Evolutionary conservation across 2,888 invertebrate species (phyloP).

Genomic region (Tyria jacobaeae): DNA sequence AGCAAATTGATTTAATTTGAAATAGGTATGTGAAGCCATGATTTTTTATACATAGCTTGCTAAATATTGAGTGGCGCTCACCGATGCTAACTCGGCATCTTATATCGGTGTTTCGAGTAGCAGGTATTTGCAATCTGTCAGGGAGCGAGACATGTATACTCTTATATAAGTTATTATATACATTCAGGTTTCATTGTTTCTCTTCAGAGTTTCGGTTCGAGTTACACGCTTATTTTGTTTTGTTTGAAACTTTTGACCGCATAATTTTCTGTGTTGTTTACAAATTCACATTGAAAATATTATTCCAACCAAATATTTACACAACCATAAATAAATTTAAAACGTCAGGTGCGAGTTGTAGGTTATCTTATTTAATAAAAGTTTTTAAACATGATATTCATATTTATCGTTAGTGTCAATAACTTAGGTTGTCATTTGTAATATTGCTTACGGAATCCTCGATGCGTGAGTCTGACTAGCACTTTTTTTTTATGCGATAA

Average conservation of each 20-base stretch:
- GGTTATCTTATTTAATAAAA: too few relatives aligned
- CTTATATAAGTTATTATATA: slow-evolving; percentile 36
- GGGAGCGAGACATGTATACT: slow-evolving; percentile 20
- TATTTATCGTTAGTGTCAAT: too few relatives aligned
- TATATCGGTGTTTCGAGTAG: slow-evolving; percentile 11
- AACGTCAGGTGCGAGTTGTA: too few relatives aligned
- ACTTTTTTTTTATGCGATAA: too few relatives aligned
- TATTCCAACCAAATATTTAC: background rate
- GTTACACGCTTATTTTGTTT: slow-evolving; percentile 6
- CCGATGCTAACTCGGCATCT: slow-evolving; percentile 1
- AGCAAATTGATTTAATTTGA: too few relatives aligned
- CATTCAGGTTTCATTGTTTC: slow-evolving; percentile 31
- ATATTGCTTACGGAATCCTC: too few relatives aligned
- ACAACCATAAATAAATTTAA: background rate
- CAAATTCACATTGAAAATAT: background rate
- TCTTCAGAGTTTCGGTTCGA: slow-evolving; percentile 20
- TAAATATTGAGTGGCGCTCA: background rate
- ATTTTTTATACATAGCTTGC: too few relatives aligned
- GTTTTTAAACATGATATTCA: too few relatives aligned
- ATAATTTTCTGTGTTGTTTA: background rate
- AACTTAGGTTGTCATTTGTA: too few relatives aligned
- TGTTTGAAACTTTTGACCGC: slow-evolving; percentile 16
- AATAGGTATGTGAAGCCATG: too few relatives aligned
- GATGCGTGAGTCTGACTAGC: too few relatives aligned
- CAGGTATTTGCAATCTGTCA: slow-evolving; percentile 42